A percentile compares a stretch with the other conserved stretches of the same genome.
phyloP scores from a whole-genome alignment of 2,797 vertebrate genomes.

The Hippocampus kuda region DNA sequence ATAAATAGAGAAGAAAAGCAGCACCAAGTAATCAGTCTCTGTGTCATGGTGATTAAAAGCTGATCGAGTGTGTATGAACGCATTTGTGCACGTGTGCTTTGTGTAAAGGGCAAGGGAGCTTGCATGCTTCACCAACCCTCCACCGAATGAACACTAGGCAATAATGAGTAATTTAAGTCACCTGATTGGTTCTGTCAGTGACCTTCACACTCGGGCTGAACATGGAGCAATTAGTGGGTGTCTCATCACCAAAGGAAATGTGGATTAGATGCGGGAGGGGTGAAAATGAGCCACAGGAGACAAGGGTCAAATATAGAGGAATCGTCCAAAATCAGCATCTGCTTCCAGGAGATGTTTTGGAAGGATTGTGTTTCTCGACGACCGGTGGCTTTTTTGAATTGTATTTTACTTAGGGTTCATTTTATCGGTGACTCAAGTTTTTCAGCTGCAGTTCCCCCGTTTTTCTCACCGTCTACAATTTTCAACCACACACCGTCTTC shows the following conservation, averaged over 20 bases:
- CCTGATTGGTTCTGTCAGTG: conserved; percentile 52
- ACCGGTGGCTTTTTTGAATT: background rate
- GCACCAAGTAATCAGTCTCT: conserved; percentile 45
- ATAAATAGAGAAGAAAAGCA: conserved; percentile 11
- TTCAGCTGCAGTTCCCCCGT: background rate
- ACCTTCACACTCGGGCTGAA: conserved; percentile 63
- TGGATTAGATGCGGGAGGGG: conserved; percentile 9
- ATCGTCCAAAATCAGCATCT: conserved; percentile 7
- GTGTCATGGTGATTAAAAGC: conserved; percentile 48
- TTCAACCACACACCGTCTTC: background rate
- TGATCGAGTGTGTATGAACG: conserved; percentile 23
- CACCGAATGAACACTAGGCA: conserved; percentile 45
- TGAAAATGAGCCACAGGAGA: background rate
- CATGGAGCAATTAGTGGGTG: conserved; percentile 59
- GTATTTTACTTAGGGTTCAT: background rate
- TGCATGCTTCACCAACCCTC: conserved; percentile 41
- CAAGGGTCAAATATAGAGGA: background rate
- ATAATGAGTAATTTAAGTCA: conserved; percentile 60
- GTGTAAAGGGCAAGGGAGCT: conserved; percentile 47
- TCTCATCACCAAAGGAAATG: conserved; percentile 38
- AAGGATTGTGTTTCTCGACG: conserved; percentile 12
- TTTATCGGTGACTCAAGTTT: background rate
- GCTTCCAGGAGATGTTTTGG: conserved; percentile 14
- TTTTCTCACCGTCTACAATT: background rate
- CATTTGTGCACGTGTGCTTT: conserved; percentile 8